Base-by-base conservation (phyloP, 2,888 invertebrate species). In the Pollenia griseotomentosa region DNA sequence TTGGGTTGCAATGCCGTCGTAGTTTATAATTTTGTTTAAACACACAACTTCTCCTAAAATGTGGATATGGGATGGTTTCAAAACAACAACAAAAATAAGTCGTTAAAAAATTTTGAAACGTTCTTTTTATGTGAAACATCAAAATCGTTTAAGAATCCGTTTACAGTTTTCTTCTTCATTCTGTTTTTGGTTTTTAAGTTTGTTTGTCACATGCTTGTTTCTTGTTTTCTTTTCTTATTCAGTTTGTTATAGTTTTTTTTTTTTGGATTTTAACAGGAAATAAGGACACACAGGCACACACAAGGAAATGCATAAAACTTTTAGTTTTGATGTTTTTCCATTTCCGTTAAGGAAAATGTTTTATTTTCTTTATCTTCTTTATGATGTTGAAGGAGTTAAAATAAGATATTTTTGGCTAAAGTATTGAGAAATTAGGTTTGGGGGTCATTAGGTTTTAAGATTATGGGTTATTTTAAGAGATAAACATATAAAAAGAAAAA, bases 241-340 rank as follows among this genome's bases (percentile, higher is more conserved):
- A 33, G 55, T 9, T 71, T 71, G 42, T 14, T 16, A 42, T 12
- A n/a, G 7, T 46, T 40, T 10, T 12, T 16, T n/a, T 75, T 51
- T 40, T 9, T 51, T 19, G 33, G 46, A 7, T n/a, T 55, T 23
- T 16, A 40, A 23, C 10, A 46, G 65, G 40, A 55, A 66, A 55
- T 44, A 48, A 66, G 42, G 8, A 42, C 4, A 59, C 80, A 44
- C 48, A 48, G 57, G 42, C 7, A 42, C 4, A 59, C 80, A 44
- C 48, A 51, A 42, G 70, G 70, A 70, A 66, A 70, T 70, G 51
- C 68, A 70, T 71, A 44, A 61, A 80, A 63, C 57, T 63, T 71
- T 46, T 42, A 51, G 46, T 80, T 61, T 33, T 44, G 23, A 44
- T 53, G 40, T 42, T 70, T 44, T 71, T 63, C 33, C 51, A 63